phyloP scores from a whole-genome alignment of 37 sponge, comb jelly and placozoan genomes.

The Aplysina aerophoba region DNA sequence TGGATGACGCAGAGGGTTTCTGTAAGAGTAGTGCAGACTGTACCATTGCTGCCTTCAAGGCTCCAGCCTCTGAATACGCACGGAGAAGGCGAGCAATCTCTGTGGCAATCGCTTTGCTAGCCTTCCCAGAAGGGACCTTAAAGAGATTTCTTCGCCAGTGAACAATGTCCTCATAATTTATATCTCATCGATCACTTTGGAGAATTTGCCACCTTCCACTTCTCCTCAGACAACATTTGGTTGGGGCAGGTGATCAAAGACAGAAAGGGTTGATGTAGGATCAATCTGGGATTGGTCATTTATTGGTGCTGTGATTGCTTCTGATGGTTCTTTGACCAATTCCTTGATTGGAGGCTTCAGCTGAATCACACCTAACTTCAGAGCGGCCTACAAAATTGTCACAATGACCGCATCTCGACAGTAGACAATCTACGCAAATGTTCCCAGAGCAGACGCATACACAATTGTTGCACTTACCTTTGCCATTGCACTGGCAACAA shows the following conservation, averaged over 20 bases:
- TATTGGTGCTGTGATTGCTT: no score
- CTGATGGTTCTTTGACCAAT: no score
- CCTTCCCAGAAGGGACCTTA: background rate
- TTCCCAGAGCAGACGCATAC: no score
- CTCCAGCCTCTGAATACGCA: background rate
- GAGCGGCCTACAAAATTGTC: no score
- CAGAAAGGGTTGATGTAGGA: no score
- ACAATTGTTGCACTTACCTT: no score
- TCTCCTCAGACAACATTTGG: background rate
- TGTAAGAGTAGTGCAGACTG: background rate
- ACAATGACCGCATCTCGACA: no score
- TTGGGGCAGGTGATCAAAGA: background rate
- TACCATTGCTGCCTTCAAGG: background rate
- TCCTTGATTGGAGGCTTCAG: no score
- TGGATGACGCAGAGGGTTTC: constrained; percentile 1
- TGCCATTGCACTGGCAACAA: no score
- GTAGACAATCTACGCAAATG: no score
- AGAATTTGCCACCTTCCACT: background rate
- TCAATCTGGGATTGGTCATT: no score
- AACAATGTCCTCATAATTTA: background rate
- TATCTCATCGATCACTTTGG: background rate
- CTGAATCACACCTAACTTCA: no score
- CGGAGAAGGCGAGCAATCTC: background rate
- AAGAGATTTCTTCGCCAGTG: background rate
- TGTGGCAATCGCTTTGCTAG: background rate